Evolutionary conservation across 2,113 vertebrate genomes (phyloP), one percentile per base, ranked within the genome.

Genomic region (Lasiurus borealis): DNA sequence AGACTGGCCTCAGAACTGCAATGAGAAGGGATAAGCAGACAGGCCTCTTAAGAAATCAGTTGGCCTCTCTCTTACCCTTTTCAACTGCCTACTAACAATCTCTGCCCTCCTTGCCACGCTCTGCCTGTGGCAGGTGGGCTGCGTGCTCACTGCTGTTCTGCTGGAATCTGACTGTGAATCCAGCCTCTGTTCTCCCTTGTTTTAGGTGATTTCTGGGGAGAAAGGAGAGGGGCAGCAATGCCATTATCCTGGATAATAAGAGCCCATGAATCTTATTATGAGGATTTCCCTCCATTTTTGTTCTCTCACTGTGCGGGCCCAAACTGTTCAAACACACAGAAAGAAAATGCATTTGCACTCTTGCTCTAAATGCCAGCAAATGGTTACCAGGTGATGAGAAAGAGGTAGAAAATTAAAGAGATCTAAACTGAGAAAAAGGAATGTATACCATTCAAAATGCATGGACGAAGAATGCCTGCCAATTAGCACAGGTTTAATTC

Each of bases 11-110:
- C 92, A 25, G 0, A 95, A 68, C 94, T 88, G 93, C 36, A 97
- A 93, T 73, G 75, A 96, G 90, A 98, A 96, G 83, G 50, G 66
- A 90, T 93, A 91, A 98, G 78, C 82, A 93, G 31, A 95, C 83
- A 96, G 52, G 85, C 77, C 21, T 97, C 90, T 94, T 46, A 96
- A 94, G 87, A 97, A 98, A 96, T 83, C 21, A 6, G 27, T 88
- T 11, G 3, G n/a, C 4, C 1, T 94, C 16, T 95, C 23, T 46
- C 31, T 54, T 94, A 78, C 2, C 52, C 25, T 95, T 96, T 97
- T 95, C 31, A 94, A 46, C 8, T 94, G 69, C 85, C 91, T 92
- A 0, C 31, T 91, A 11, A 10, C 88, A 95, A 86, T 62, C 75
- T 62, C 27, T 85, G 96, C 82, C 84, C 23, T 72, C 6, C 13